Conservation (phyloP, 2,888 invertebrate species). For the Thereva nobilitata region DNA sequence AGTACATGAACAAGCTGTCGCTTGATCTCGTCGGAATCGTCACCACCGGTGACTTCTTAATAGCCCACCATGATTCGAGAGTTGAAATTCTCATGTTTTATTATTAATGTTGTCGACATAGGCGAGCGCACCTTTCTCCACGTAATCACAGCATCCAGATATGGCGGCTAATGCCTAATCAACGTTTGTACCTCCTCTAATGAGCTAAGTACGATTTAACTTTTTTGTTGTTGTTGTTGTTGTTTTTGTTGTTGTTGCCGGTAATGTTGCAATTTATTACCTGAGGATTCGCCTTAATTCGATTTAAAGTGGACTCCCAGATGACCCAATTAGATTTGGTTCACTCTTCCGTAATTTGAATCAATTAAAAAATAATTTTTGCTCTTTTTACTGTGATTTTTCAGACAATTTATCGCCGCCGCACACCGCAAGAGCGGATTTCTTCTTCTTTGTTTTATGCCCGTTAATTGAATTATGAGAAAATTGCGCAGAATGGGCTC, state of each 20-base stretch:
- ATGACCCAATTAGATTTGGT: slow-evolving; percentile 21
- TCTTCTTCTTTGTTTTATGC: slow-evolving; percentile 1
- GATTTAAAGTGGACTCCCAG: neutral
- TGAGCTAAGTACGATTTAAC: too few relatives aligned
- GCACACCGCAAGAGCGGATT: too few relatives aligned
- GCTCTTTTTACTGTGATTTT: slow-evolving; percentile 6
- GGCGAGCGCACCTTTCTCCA: slow-evolving; percentile 3
- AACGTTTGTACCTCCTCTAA: too few relatives aligned
- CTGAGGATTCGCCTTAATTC: neutral
- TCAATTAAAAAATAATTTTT: slow-evolving; percentile 27
- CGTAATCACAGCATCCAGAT: neutral
- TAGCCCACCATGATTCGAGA: neutral
- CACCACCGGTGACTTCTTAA: slow-evolving; percentile 19
- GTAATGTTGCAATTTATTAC: too few relatives aligned
- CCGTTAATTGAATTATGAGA: slow-evolving; percentile 27
- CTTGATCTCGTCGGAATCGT: neutral
- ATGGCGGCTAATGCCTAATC: neutral
- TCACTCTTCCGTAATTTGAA: neutral
- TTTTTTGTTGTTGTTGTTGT: too few relatives aligned
- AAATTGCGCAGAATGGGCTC: slow-evolving; percentile 9
- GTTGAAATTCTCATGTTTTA: too few relatives aligned
- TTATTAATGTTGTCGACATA: neutral
- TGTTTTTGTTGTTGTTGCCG: too few relatives aligned
- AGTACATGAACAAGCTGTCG: slow-evolving; percentile 11
- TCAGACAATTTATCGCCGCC: slow-evolving; percentile 10